Conservation (phyloP, 1,140 invertebrate genomes). For the Drosophila carrolli region DNA sequence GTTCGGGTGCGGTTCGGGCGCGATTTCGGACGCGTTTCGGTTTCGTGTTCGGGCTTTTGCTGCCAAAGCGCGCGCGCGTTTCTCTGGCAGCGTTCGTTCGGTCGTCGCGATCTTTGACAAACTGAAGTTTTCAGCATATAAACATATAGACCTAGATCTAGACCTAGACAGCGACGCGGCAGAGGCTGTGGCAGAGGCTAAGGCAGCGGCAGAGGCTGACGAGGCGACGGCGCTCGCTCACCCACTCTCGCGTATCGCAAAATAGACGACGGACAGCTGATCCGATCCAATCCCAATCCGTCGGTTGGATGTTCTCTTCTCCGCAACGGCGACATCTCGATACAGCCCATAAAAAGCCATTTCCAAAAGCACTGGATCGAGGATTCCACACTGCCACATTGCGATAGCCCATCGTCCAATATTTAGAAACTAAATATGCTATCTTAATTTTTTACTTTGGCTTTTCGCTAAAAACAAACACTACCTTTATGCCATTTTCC, state of each 20-base stretch:
- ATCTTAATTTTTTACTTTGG: too few species aligned
- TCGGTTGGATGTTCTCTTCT: conserved; percentile 11
- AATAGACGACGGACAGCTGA: conserved; percentile 11
- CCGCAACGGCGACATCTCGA: neutral
- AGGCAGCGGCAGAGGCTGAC: too few species aligned
- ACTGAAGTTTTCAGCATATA: conserved; percentile 68
- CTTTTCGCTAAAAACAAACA: too few species aligned
- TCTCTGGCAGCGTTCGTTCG: conserved; percentile 70
- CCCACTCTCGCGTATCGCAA: conserved; percentile 27
- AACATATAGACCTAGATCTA: conserved; percentile 34
- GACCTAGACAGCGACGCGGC: conserved; percentile 18
- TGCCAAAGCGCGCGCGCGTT: conserved; percentile 58
- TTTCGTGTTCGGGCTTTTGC: conserved; percentile 24
- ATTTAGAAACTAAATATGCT: too few species aligned
- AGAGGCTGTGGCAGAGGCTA: neutral
- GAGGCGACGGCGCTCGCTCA: neutral
- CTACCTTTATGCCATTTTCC: too few species aligned
- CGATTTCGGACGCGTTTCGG: conserved; percentile 15
- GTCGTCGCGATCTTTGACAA: conserved; percentile 80
- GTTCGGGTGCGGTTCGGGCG: conserved; percentile 15
- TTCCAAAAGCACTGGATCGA: neutral
- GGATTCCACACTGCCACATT: neutral
- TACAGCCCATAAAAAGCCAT: conserved; percentile 12
- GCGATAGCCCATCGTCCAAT: too few species aligned
- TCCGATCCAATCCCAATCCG: neutral